Conservation (phyloP, 1,140 invertebrate species). For the Planococcus citri region DNA sequence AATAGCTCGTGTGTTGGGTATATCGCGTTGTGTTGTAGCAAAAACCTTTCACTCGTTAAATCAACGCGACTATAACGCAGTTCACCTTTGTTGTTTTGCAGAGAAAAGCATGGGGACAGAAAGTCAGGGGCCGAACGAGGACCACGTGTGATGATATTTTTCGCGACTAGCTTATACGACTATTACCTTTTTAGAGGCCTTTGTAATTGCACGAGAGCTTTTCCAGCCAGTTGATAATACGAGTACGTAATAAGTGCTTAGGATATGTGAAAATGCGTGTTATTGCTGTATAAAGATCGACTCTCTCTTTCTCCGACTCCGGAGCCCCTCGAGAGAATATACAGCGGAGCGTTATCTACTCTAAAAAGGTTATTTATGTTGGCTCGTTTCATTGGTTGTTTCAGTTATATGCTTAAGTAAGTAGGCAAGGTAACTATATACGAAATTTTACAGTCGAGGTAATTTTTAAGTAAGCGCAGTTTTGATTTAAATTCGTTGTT, state of each 20-base stretch:
- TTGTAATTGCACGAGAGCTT: no score
- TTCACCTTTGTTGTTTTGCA: neutral
- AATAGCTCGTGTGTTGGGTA: neutral
- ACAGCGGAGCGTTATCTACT: neutral
- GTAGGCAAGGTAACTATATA: neutral
- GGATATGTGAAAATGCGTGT: neutral
- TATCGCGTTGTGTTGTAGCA: neutral
- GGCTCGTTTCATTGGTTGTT: neutral
- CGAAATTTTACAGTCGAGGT: neutral
- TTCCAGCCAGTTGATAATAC: no score
- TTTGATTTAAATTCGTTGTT: neutral
- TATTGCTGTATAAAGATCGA: neutral
- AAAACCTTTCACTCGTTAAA: neutral
- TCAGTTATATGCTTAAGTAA: neutral
- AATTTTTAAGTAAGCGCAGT: no score
- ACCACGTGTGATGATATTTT: neutral
- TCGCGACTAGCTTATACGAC: neutral
- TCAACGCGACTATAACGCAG: neutral
- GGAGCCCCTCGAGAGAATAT: neutral
- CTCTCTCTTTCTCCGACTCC: no score
- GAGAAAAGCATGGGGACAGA: no score
- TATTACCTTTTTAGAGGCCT: no score
- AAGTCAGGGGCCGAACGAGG: neutral
- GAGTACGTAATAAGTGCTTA: neutral
- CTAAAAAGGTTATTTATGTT: neutral